Percentiles rank a stretch among this genome's conserved stretches.
Evolutionary conservation across 2,113 vertebrate species (phyloP).

Genomic region (Psittacula cyanocephala): DNA sequence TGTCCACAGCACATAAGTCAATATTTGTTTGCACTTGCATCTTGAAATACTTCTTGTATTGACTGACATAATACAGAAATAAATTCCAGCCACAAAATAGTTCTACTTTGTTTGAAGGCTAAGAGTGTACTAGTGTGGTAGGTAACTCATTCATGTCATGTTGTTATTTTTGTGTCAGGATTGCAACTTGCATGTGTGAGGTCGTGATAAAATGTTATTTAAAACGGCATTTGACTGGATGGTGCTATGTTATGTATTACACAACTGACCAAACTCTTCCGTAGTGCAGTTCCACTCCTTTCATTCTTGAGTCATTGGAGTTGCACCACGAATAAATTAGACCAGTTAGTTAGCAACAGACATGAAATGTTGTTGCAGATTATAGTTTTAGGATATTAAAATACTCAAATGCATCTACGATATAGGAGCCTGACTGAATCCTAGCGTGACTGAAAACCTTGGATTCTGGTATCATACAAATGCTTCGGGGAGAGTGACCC

Average conservation of each 20-base stretch:
- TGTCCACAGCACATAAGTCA: constrained; percentile 59
- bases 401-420: not conserved
- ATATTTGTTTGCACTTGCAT: constrained; percentile 67
- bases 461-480: not conserved
- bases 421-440: not conserved
- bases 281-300: not conserved
- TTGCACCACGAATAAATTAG: constrained; percentile 12
- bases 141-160: not conserved
- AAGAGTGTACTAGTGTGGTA: constrained; percentile 4
- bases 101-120: constrained; percentile 12
- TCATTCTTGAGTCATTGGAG: not conserved
- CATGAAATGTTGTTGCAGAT: not conserved
- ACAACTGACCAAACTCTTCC: constrained; percentile 23
- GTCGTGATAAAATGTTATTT: constrained; percentile 61
- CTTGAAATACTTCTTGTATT: constrained; percentile 48
- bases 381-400: not conserved
- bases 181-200: constrained; percentile 60
- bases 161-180: constrained; percentile 36
- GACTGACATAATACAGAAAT: constrained; percentile 50
- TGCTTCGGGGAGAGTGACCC: not conserved
- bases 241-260: constrained; percentile 38
- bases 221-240: constrained; percentile 17
- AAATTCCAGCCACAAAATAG: not conserved
- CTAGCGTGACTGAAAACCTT: not conserved
- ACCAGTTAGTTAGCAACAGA: constrained; percentile 8